Base-by-base conservation (phyloP, 2,113 vertebrate species). In the Actenoides lindsayi region DNA sequence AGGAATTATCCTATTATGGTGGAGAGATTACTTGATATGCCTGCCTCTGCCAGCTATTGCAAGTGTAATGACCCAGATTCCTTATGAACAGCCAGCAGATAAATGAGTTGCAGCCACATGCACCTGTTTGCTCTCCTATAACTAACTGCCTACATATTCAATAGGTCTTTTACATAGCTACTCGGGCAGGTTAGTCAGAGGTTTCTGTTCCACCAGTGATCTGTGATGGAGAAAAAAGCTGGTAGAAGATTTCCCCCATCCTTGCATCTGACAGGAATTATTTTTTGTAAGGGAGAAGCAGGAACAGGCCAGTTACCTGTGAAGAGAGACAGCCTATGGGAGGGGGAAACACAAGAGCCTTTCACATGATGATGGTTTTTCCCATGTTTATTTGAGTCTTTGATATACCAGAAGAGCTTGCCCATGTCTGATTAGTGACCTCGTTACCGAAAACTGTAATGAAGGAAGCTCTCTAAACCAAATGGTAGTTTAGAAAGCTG, bases 1-100 rank as follows among this genome's bases (percentile, higher is more conserved):
- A 82, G 33, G 82, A 94, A 96, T 95, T 91, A 93, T 93, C 78
- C 75, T 91, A 76, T 92, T 96, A 94, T 33, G 90, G 48, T 42
- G 74, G 94, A 89, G 75, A 83, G 95, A 96, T 97, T 83, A 96
- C 63, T 90, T 74, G 68, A 87, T 87, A 80, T 46, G 78, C 64
- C 77, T 74, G 70, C 70, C 16, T 3, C 90, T 84, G 89, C 44
- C 81, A 80, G 70, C 63, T 89, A 68, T 68, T 50, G 80, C 73
- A 87, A 90, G 70, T 8, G 12, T 71, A 91, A 68, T 63, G 80
- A 96, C 95, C 93, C 85, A 94, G 67, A 90, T 96, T 94, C 70
- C 53, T 82, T 44, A 35, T 2, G 56, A 73, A 65, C 46, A 53
- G 27, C 51, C 46, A 83, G 51, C 23, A 95, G 91, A 90, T 50